Percentiles rank a stretch among this genome's conserved stretches.
Conservation (phyloP, 2,888 invertebrate genomes). For the Pinctada fucata region DNA sequence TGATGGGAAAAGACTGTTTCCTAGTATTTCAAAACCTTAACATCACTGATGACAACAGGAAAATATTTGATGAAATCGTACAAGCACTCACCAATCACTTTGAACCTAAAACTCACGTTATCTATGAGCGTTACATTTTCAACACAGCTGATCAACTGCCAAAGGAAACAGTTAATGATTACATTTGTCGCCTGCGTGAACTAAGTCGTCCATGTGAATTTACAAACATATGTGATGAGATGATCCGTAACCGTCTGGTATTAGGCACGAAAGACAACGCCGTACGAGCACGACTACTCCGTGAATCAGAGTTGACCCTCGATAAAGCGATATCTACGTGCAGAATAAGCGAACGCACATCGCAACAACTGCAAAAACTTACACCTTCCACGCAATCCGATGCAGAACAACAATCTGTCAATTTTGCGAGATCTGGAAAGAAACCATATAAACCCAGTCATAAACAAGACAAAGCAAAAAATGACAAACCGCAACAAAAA, state of each 20-base stretch:
- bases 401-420: no score
- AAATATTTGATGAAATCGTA: not conserved
- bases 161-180: not conserved
- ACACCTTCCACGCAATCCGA: no score
- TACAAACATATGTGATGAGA: not conserved
- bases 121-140: conserved; percentile 8
- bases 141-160: conserved; percentile 9
- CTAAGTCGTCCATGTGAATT: conserved; percentile 18
- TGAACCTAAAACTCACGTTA: conserved; percentile 4
- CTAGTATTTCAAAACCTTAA: not conserved
- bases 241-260: conserved; percentile 12
- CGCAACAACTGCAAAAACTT: conserved; percentile 21
- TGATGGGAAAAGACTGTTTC: not conserved
- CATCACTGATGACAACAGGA: conserved; percentile 7
- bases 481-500: no score
- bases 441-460: not conserved
- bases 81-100: conserved; percentile 5
- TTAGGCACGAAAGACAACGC: conserved; percentile 1
- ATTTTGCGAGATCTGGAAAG: no score
- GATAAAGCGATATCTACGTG: conserved; percentile 24
- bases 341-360: conserved; percentile 12
- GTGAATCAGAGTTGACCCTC: conserved; percentile 4
- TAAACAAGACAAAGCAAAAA: not conserved
- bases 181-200: conserved; percentile 1
- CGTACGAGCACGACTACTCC: no score